Base-by-base conservation (phyloP, 2,888 invertebrate species). In the Argyresthia albistria region DNA sequence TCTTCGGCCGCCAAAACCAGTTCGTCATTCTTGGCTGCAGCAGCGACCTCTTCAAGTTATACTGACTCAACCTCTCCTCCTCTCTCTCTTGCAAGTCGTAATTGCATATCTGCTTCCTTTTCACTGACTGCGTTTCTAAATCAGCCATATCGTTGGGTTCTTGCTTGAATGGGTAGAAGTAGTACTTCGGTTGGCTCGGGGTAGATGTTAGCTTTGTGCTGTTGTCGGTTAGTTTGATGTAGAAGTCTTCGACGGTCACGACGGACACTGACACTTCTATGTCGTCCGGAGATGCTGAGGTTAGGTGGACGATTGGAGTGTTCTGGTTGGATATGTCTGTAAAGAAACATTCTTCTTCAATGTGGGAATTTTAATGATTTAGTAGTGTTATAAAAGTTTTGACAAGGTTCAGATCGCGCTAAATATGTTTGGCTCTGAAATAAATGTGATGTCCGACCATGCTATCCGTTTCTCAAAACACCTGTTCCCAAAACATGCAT, bases 291-390 rank as follows among this genome's bases (percentile, higher is more conserved):
- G 91, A 91, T 0, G 92, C 90, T 0, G 94, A 92, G 0, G 93
- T 92, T n/a, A 93, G 73, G 50, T 91, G 92, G 1, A 93, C 90
- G 11, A 93, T 89, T 39, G 90, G 90, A 1, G 91, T 89, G 62
- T 88, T 87, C 46, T 79, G 63, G 0, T 72, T 60, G 1, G 79
- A 66, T 6, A 80, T 59, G 46, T 84, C 88, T 84, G 75, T 10
- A 35, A 42, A 1, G 75, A 2, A 25, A n/a, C n/a, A n/a, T n/a
- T n/a, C n/a, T n/a, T n/a, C n/a, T n/a, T n/a, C n/a, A n/a, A n/a
- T n/a, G n/a, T n/a, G n/a, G n/a, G n/a, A n/a, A n/a, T n/a, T n/a
- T n/a, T n/a, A n/a, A n/a, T n/a, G n/a, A n/a, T n/a, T n/a, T n/a
- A n/a, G n/a, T n/a, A n/a, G n/a, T n/a, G n/a, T n/a, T n/a, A n/a